Evolutionary conservation across 1,140 invertebrate genomes (phyloP).

Genomic region (Bombus pyrosoma): DNA sequence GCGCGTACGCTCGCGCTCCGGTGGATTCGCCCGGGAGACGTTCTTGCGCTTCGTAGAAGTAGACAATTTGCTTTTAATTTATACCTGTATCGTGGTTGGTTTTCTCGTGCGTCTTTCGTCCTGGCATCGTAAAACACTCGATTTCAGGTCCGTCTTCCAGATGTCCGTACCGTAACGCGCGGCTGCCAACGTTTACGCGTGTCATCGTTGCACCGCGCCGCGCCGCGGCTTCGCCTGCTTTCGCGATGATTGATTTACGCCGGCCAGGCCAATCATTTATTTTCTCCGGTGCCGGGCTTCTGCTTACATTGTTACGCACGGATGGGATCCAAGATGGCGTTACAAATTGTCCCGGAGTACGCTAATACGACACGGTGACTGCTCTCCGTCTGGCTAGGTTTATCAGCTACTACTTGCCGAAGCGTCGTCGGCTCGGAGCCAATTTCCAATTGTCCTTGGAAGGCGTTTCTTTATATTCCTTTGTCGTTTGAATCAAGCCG

Average conservation of each 20-base stretch:
- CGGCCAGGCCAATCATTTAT: conserved; percentile 74
- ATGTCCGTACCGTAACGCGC: not conserved
- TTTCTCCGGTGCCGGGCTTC: conserved; percentile 60
- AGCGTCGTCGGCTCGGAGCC: conserved; percentile 13
- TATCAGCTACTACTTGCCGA: conserved; percentile 4
- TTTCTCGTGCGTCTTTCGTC: not conserved
- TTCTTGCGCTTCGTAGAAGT: not conserved
- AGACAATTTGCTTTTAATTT: conserved; percentile 33
- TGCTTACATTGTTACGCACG: conserved; percentile 60
- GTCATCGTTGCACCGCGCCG: conserved; percentile 54
- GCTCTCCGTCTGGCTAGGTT: conserved; percentile 1
- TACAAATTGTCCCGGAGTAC: conserved; percentile 75
- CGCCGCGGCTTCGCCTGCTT: conserved; percentile 58
- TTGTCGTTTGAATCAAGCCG: not conserved
- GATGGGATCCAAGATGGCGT: conserved; percentile 69
- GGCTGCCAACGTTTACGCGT: conserved; percentile 24
- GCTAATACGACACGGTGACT: conserved; percentile 64
- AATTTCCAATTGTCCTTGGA: conserved; percentile 16
- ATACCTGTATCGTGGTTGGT: not conserved
- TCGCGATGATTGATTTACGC: conserved; percentile 78
- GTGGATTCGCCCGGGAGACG: too few relatives aligned
- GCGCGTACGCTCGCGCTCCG: too few relatives aligned
- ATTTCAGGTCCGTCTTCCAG: conserved; percentile 20
- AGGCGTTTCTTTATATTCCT: conserved; percentile 32
- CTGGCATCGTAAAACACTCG: not conserved